Percentiles rank a stretch among this genome's conserved stretches.
Evolutionary conservation across 2,797 vertebrate species (phyloP).

Genomic region (Rhynchonycteris naso): DNA sequence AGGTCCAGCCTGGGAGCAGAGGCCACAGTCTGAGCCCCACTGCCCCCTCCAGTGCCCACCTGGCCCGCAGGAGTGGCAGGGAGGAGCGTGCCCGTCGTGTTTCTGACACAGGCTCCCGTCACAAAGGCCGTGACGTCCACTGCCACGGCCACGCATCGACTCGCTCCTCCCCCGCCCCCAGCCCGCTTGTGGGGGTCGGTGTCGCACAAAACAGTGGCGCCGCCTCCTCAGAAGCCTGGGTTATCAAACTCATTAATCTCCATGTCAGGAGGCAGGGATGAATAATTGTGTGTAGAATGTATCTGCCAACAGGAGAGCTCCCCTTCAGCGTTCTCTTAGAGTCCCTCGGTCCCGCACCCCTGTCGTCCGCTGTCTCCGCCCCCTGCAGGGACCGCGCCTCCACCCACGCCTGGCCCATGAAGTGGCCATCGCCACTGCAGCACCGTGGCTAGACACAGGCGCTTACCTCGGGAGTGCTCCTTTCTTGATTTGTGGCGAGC

Average conservation of each 20-base stretch:
- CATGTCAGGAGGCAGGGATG: constrained; percentile 97
- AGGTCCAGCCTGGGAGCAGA: fast-evolving
- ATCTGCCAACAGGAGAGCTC: constrained; percentile 98
- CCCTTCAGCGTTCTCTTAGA: constrained; percentile 91
- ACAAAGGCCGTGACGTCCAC: constrained; percentile 81
- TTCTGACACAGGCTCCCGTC: constrained; percentile 85
- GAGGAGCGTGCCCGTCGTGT: constrained; percentile 77
- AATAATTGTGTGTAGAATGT: constrained; percentile 99
- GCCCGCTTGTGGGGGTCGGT: constrained; percentile 88
- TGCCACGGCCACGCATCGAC: constrained; percentile 86
- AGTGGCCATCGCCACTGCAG: background rate
- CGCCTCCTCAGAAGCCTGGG: constrained; percentile 94
- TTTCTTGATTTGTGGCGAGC: background rate
- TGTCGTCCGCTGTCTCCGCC: constrained; percentile 80
- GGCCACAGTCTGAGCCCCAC: background rate
- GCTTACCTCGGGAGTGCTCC: background rate
- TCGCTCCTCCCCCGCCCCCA: constrained; percentile 77
- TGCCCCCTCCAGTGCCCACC: constrained; percentile 70
- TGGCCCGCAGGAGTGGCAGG: constrained; percentile 58
- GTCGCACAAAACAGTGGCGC: constrained; percentile 90
- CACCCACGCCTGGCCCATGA: constrained; percentile 83
- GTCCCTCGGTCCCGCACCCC: constrained; percentile 89
- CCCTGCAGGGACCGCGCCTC: constrained; percentile 87
- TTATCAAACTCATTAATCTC: constrained; percentile 99
- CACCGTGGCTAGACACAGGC: background rate